A percentile compares a stretch with the other conserved stretches of the same genome.
These are phyloP conservation scores for Sphinx pinastri DNA, from an alignment of 2,888 invertebrate species.

Conservation along the genomic window DNA sequence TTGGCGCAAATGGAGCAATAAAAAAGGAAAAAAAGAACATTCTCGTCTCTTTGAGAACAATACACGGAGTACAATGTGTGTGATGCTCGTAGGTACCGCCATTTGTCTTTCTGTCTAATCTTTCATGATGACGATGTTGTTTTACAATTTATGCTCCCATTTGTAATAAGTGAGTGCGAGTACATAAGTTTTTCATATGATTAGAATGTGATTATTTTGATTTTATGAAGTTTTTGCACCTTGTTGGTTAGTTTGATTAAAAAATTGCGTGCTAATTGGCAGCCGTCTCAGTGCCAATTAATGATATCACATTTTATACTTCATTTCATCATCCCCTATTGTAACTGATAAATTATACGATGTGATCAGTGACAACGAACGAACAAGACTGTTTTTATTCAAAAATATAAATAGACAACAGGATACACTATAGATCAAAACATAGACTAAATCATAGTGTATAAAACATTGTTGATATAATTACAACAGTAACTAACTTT, in stretches of 20 bases:
- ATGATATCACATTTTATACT: too few species aligned
- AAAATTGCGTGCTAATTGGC: too few species aligned
- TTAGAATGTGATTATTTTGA: conserved; percentile 2
- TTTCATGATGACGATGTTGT: conserved; percentile 74
- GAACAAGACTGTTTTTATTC: too few species aligned
- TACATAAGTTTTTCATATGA: not conserved
- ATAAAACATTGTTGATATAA: too few species aligned
- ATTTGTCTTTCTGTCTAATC: conserved; percentile 77
- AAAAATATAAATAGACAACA: too few species aligned
- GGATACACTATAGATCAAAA: too few species aligned
- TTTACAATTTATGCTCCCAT: conserved; percentile 63
- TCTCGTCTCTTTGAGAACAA: conserved; percentile 66
- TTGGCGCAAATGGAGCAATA: conserved; percentile 68
- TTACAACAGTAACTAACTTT: too few species aligned
- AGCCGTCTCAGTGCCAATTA: too few species aligned
- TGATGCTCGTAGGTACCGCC: conserved; percentile 48
- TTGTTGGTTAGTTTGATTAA: not conserved
- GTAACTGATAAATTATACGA: too few species aligned
- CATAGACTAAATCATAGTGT: too few species aligned
- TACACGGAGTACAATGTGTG: conserved; percentile 60
- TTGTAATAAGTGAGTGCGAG: conserved; percentile 51
- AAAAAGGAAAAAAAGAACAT: conserved; percentile 59
- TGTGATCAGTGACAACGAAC: too few species aligned
- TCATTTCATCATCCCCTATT: too few species aligned
- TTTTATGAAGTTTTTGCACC: not conserved